Evolutionary conservation across 2,113 vertebrate genomes (phyloP), one percentile per base, ranked within the genome.

Genomic region (Mustelus asterias): DNA sequence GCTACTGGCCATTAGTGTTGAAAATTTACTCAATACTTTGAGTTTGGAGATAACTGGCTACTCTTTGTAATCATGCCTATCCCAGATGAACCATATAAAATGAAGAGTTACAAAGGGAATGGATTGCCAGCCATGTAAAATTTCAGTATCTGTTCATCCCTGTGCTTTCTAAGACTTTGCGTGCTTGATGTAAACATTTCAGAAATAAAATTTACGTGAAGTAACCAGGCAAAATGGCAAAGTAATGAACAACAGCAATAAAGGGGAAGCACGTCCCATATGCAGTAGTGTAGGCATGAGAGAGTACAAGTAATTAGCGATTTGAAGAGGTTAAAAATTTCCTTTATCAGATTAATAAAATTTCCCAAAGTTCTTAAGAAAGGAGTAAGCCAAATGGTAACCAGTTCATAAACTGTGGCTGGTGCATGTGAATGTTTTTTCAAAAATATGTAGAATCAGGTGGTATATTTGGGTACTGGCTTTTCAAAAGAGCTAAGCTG

Each of bases 61-160:
- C 26, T 29, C 0, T 2, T 72, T 1, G 6, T 72, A 96, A 95
- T 96, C 92, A 96, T 69, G 86, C 92, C 88, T 96, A 96, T 96
- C 96, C 96, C 96, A 24, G 96, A 10, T 96, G 96, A 96, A 96
- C 95, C 96, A 96, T 96, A 54, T 88, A 26, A 88, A 26, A 58
- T 58, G 48, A 58, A 26, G 24, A 70, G 8, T 72, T 72, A 72
- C 26, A 72, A 72, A 29, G 44, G 48, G 18, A 24, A 26, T 85
- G 3, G 41, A 44, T 41, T 85, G 14, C 83, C 37, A 85, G 18
- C 83, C 37, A 44, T 58, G 44, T 22, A 22, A 86, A 86, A 86
- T 48, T 86, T 86, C 44, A 24, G 9, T 24, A 0, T 86, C 48
- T 88, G 24, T 54, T 88, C 54, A 88, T 29, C 48, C 44, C 13